Percentiles rank a stretch among this genome's conserved stretches.
Conservation (phyloP, 2,797 vertebrate genomes). For the Premnoplex brunnescens region DNA sequence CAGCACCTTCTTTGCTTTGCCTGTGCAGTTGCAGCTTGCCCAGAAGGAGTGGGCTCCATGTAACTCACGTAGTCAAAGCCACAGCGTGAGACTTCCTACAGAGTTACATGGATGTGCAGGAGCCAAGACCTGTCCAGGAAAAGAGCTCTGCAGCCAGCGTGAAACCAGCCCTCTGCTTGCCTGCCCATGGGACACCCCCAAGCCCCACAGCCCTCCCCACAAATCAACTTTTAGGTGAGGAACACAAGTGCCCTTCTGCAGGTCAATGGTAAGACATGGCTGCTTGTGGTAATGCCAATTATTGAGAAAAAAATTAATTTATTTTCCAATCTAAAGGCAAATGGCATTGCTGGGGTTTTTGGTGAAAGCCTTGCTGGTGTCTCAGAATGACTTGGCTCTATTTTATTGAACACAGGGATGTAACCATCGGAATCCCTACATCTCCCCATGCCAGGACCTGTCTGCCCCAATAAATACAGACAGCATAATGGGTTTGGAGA, state of each 20-base stretch:
- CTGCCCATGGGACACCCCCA: accelerated
- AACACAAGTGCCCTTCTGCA: background rate
- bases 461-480: background rate
- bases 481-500: background rate
- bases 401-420: background rate
- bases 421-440: background rate
- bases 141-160: slow-evolving; percentile 33
- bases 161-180: background rate
- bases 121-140: background rate
- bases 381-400: background rate
- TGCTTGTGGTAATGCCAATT: background rate
- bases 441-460: background rate
- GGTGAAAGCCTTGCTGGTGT: background rate
- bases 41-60: slow-evolving; percentile 76
- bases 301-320: background rate
- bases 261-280: accelerated
- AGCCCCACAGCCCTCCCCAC: background rate
- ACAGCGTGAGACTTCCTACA: background rate
- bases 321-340: background rate
- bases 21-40: slow-evolving; percentile 29
- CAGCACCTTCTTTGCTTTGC: slow-evolving; percentile 65
- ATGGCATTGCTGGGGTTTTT: accelerated
- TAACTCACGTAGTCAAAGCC: slow-evolving; percentile 31
- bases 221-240: background rate
- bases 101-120: slow-evolving; percentile 64